Conservation (phyloP, 2,888 invertebrate species). For the Eudemis profundana region DNA sequence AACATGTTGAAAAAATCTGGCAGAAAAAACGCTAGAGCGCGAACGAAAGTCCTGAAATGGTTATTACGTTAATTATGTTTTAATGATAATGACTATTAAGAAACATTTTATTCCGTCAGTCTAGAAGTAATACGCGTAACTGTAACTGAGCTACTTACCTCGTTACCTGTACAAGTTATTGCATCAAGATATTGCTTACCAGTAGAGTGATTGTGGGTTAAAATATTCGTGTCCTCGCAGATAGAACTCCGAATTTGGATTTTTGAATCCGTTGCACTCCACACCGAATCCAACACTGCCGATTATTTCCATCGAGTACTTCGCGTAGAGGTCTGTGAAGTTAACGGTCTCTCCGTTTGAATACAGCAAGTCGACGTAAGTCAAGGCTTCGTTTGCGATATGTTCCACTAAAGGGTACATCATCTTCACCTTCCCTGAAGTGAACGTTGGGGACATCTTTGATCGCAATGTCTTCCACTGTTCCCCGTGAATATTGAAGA, state of each 20-base stretch:
- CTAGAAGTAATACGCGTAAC: conserved; percentile 27
- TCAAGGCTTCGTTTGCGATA: conserved; percentile 82
- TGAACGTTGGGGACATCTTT: conserved; percentile 88
- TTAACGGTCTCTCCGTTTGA: conserved; percentile 72
- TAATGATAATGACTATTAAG: conserved; percentile 23
- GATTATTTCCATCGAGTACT: conserved; percentile 86
- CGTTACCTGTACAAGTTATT: conserved; percentile 22
- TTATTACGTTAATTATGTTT: conserved; percentile 21
- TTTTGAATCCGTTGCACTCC: conserved; percentile 85
- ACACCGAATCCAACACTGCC: conserved; percentile 87
- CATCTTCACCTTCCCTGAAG: conserved; percentile 87
- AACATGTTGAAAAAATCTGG: conserved; percentile 71
- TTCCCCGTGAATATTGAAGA: conserved; percentile 85
- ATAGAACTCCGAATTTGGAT: conserved; percentile 83
- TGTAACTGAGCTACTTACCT: conserved; percentile 27
- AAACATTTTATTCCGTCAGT: conserved; percentile 24
- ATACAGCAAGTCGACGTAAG: conserved; percentile 66
- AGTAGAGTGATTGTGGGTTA: conserved; percentile 68
- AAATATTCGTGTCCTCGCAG: conserved; percentile 76
- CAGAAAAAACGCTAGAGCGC: conserved; percentile 74
- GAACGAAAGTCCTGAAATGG: conserved; percentile 69
- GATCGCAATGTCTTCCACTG: conserved; percentile 87
- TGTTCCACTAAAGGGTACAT: conserved; percentile 87
- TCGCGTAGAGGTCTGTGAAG: conserved; percentile 84
- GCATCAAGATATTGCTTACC: conserved; percentile 61